Evolutionary conservation across 2,113 vertebrate species (phyloP), one percentile per base, ranked within the genome.

Genomic region (Gallinago undulata): DNA sequence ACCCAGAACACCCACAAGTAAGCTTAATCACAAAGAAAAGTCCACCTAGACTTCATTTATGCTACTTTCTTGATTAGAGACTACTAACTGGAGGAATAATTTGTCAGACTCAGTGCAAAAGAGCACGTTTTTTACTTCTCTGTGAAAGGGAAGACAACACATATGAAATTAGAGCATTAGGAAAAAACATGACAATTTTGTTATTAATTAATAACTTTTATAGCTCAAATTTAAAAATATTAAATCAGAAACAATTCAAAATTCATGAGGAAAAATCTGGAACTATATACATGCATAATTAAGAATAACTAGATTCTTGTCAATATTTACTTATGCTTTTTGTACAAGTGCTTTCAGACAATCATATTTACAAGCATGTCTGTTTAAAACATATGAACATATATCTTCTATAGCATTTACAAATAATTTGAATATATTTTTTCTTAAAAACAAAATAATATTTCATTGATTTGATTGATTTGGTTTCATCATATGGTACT

Each of bases 191-290:
- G 23, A 78, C 48, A 62, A 19, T 31, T 79, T 66, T 78, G 9
- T 72, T 70, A 70, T 93, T 94, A 93, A 89, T 82, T 93, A 93
- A 79, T 91, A 77, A 76, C 31, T 92, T 97, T 94, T 91, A 94
- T 89, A 88, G 94, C 11, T 92, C 83, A 94, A 93, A 80, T 95
- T 94, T 69, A 89, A 96, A 97, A 96, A 96, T 92, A 96, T 87
- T 93, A 78, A 85, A 48, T 33, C 84, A 90, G 39, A 91, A 94
- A 84, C 66, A 92, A 96, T 69, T 90, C 28, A 88, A 75, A 37
- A 64, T 66, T 76, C 75, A 87, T 76, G 66, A 94, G 88, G 79
- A 89, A 96, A 96, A 89, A 69, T 76, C 67, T 90, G 62, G 8
- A 87, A 80, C 47, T 96, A 92, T 95, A 56, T 95, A 95, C 90